A percentile compares a stretch with the other conserved stretches of the same genome.
Evolutionary conservation across 2,797 vertebrate genomes (phyloP).

Genomic region (Syndactyla subalaris): DNA sequence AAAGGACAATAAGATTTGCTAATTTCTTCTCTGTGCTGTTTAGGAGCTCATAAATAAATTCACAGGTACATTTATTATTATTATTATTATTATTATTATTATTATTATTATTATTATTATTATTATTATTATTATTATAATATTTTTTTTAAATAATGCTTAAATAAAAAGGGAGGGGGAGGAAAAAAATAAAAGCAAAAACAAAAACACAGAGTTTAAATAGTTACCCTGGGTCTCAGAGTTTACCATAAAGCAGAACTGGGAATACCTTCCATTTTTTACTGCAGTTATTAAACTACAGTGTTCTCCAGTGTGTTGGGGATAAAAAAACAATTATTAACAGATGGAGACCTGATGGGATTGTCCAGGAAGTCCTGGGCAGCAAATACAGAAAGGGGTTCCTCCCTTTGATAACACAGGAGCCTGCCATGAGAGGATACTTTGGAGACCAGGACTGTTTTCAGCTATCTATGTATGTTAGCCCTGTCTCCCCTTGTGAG

Average conservation of each 20-base stretch:
- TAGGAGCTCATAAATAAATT: background rate
- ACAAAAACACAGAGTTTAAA: background rate
- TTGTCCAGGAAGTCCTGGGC: too few species aligned
- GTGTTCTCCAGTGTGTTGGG: background rate
- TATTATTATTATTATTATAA: background rate
- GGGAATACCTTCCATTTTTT: background rate
- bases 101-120: too few species aligned
- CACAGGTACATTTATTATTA: background rate
- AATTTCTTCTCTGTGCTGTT: background rate
- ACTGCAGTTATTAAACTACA: background rate
- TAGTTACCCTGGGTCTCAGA: background rate
- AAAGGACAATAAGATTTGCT: background rate
- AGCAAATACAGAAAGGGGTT: too few species aligned
- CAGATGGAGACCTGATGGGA: too few species aligned
- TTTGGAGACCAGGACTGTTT: too few species aligned
- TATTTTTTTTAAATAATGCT: background rate
- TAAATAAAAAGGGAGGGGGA: accelerated
- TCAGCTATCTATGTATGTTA: too few species aligned
- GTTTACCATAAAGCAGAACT: background rate
- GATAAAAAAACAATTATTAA: too few species aligned
- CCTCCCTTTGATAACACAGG: too few species aligned
- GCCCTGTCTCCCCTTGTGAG: too few species aligned
- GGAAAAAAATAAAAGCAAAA: too few species aligned
- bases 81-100: background rate
- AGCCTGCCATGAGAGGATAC: too few species aligned